phyloP scores from a whole-genome alignment of 2,888 invertebrate species.

The Limenitis camilla region DNA sequence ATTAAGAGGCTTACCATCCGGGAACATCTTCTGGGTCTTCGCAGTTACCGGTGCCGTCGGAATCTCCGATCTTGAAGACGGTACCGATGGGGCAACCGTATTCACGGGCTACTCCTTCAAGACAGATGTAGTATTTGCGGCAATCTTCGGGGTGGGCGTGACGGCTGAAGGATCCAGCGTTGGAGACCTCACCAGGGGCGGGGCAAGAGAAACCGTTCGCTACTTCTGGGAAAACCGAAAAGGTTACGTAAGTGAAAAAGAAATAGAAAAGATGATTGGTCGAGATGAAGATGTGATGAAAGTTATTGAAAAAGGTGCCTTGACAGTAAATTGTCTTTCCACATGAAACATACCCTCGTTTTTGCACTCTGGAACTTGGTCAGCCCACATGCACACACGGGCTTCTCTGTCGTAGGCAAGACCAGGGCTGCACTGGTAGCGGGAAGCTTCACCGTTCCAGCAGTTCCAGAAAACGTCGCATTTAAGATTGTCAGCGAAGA shows the following conservation, averaged over 20 bases:
- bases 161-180: constrained; percentile 92
- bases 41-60: constrained; percentile 93
- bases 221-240: constrained; percentile 79
- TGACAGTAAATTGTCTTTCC: no score
- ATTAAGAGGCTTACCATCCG: constrained; percentile 78
- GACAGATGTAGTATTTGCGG: constrained; percentile 95
- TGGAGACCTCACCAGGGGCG: constrained; percentile 85
- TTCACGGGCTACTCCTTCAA: constrained; percentile 92
- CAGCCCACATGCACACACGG: constrained; percentile 97
- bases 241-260: not conserved
- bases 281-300: not conserved
- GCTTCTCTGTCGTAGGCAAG: constrained; percentile 95
- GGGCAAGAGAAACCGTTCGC: constrained; percentile 93
- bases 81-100: constrained; percentile 97
- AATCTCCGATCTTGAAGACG: constrained; percentile 94
- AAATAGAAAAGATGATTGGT: not conserved
- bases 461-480: constrained; percentile 98
- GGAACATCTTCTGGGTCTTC: constrained; percentile 96
- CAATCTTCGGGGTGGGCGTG: constrained; percentile 96
- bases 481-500: constrained; percentile 90
- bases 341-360: constrained; percentile 86
- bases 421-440: constrained; percentile 96
- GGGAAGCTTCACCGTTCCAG: constrained; percentile 95
- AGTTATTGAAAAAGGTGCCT: not conserved
- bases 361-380: constrained; percentile 94